A percentile compares a stretch with the other conserved stretches of the same genome.
Evolutionary conservation across 2,797 vertebrate genomes (phyloP).

Genomic region (Antennarius maculatus): DNA sequence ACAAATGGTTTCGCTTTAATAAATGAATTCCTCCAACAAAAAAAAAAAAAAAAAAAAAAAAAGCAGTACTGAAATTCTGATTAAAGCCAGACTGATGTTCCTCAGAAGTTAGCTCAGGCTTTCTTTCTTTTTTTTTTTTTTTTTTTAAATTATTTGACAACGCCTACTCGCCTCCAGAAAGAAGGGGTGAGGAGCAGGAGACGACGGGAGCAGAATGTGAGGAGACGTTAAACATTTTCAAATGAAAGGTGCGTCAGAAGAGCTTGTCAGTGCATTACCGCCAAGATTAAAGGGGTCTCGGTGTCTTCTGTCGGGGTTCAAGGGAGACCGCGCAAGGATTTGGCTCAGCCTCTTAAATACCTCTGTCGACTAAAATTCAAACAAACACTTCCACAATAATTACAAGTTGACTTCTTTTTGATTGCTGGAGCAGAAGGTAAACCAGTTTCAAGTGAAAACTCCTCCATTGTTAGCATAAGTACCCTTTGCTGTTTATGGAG

Average conservation of each 20-base stretch:
- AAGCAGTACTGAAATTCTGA: slow-evolving; percentile 56
- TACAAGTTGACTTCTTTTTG: slow-evolving; percentile 78
- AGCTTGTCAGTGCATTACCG: slow-evolving; percentile 77
- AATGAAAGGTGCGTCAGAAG: slow-evolving; percentile 78
- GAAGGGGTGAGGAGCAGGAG: slow-evolving; percentile 54
- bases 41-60: neutral
- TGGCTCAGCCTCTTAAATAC: slow-evolving; percentile 80
- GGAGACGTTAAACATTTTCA: slow-evolving; percentile 79
- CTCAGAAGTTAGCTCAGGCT: slow-evolving; percentile 72
- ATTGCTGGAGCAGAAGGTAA: slow-evolving; percentile 54
- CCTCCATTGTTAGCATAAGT: slow-evolving; percentile 69
- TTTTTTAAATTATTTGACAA: slow-evolving; percentile 57
- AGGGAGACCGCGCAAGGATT: slow-evolving; percentile 79
- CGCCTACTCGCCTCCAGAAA: slow-evolving; percentile 52
- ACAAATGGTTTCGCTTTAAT: slow-evolving; percentile 55
- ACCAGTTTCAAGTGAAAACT: slow-evolving; percentile 61
- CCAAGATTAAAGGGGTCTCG: slow-evolving; percentile 80
- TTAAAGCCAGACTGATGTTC: slow-evolving; percentile 75
- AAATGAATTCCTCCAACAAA: slow-evolving; percentile 50
- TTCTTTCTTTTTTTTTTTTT: slow-evolving; percentile 4
- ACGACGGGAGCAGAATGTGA: slow-evolving; percentile 68
- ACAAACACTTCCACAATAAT: slow-evolving; percentile 82
- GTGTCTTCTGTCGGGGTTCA: slow-evolving; percentile 78
- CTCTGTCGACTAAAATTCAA: slow-evolving; percentile 78
- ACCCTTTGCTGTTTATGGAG: slow-evolving; percentile 51